Base-by-base conservation (phyloP, 2,888 invertebrate species). In the Tinea semifulvella region DNA sequence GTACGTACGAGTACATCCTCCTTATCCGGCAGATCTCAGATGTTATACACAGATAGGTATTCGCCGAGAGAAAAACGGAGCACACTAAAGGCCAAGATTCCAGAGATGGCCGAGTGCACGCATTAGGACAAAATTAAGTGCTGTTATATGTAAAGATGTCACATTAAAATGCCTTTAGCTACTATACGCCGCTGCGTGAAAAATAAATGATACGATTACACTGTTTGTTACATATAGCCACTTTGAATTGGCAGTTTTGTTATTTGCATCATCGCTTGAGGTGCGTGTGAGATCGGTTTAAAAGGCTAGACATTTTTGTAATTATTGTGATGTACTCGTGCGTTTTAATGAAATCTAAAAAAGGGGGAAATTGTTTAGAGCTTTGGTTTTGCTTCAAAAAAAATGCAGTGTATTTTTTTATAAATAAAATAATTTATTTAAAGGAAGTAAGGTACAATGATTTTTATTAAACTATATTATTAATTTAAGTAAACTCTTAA, bases 61-160 rank as follows among this genome's bases (percentile, higher is more conserved):
- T 68, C 66, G 64, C 52, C 54, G 43, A 49, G 61, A 62, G 68
- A 69, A 70, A 76, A 76, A 71, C 65, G 61, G 61, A 65, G 61
- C 56, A 50, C 56, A 61, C 57, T 55, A 58, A 62, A 65, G 60
- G 27, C 17, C n/a, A 27, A 19, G 27, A 43, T 43, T 43, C 28
- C 28, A 14, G 42, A 61, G 26, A 11, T 59, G 58, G 60, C 56
- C 60, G 50, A 56, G 55, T 60, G 61, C 60, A 65, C 73, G 67
- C 72, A 74, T 80, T 76, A 77, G 77, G 73, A 68, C 70, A 69
- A 76, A 75, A 77, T 79, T 79, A 77, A 80, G 80, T 80, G 77
- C 71, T 61, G 70, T 77, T 75, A 76, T 79, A 69, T 77, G 79
- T 76, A 64, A 64, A 54, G 53, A 56, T 70, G 75, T 71, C 76